A percentile compares a stretch with the other conserved stretches of the same genome.
These are phyloP conservation scores for Rhagonycha fulva DNA, from an alignment of 2,888 invertebrate genomes.

Conservation along the genomic window DNA sequence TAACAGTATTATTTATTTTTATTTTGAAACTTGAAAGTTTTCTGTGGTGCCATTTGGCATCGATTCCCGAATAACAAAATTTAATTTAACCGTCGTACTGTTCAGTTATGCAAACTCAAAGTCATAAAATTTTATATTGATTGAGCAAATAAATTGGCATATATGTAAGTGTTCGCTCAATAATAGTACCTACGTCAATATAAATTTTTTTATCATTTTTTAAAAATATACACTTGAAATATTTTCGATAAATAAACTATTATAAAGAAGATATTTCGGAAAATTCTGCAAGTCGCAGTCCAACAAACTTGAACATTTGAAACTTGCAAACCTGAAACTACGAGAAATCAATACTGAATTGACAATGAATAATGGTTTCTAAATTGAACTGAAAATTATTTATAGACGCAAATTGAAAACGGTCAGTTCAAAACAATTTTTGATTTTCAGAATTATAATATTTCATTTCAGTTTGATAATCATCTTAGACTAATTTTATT, in stretches of 20 bases:
- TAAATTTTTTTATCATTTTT: neutral
- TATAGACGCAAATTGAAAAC: neutral
- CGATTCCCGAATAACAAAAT: neutral
- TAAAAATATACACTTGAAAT: neutral
- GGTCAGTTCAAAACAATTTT: neutral
- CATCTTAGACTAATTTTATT: neutral
- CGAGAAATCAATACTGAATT: neutral
- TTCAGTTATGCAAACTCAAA: neutral
- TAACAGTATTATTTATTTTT: neutral
- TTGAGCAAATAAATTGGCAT: neutral
- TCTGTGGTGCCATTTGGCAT: neutral
- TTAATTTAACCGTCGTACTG: neutral
- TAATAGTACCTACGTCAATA: no score
- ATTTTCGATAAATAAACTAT: neutral
- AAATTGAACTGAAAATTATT: neutral
- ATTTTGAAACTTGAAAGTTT: neutral
- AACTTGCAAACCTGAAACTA: neutral
- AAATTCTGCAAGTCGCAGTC: neutral
- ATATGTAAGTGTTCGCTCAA: neutral
- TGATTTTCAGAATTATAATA: neutral
- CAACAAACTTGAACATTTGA: neutral
- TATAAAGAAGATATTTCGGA: neutral
- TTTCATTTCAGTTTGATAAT: neutral
- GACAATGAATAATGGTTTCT: neutral
- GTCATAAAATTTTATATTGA: neutral